phyloP scores from a whole-genome alignment of 2,797 vertebrate species.

The Sebastes nivosus region DNA sequence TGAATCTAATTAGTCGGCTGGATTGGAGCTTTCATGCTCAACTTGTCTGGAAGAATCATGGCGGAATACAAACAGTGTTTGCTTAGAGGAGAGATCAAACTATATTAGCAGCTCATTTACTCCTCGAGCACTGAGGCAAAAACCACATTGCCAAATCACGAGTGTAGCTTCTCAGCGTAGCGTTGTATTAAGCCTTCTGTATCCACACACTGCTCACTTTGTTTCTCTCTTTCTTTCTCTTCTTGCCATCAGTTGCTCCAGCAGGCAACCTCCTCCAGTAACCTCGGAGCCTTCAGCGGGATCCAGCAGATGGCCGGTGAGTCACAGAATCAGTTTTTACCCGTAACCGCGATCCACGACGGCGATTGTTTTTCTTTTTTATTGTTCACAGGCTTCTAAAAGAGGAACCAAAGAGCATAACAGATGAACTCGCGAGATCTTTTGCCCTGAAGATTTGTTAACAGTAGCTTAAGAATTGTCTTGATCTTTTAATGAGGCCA shows the following conservation, averaged over 20 bases:
- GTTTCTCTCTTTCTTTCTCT: neutral
- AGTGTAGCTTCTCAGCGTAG: slow-evolving; percentile 27
- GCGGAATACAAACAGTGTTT: slow-evolving; percentile 60
- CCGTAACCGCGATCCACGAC: neutral
- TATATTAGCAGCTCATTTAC: slow-evolving; percentile 72
- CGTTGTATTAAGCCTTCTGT: slow-evolving; percentile 9
- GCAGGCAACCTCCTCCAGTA: slow-evolving; percentile 95
- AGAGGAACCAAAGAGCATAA: slow-evolving; percentile 74
- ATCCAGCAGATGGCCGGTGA: slow-evolving; percentile 99
- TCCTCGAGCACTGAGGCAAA: slow-evolving; percentile 61
- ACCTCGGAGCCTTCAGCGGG: slow-evolving; percentile 95
- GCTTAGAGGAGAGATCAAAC: slow-evolving; percentile 66
- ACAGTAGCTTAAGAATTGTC: slow-evolving; percentile 73
- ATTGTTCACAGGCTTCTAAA: slow-evolving; percentile 53
- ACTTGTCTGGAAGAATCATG: slow-evolving; percentile 69
- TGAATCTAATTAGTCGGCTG: slow-evolving; percentile 75
- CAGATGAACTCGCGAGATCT: slow-evolving; percentile 68
- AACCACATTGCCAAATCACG: slow-evolving; percentile 49
- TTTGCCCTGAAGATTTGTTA: slow-evolving; percentile 73
- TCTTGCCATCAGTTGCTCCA: slow-evolving; percentile 89
- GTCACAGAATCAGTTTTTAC: slow-evolving; percentile 73
- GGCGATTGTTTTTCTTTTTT: slow-evolving; percentile 46
- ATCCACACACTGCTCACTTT: slow-evolving; percentile 34
- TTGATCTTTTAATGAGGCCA: slow-evolving; percentile 79
- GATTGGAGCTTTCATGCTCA: slow-evolving; percentile 78